Conservation (phyloP, 2,113 vertebrate genomes). For the Clinocottus analis region DNA sequence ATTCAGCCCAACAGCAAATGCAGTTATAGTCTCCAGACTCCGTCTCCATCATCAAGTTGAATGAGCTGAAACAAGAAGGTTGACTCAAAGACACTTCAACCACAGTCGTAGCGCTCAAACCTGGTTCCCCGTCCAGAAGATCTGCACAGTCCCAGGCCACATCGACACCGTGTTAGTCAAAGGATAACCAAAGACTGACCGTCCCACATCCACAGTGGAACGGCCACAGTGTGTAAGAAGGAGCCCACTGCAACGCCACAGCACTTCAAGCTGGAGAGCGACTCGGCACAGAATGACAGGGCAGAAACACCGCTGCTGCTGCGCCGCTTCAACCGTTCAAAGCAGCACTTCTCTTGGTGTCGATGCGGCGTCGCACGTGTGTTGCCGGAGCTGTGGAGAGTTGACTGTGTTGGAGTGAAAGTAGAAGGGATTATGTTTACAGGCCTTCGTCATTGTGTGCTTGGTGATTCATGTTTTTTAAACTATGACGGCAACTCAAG, state of each 20-base stretch:
- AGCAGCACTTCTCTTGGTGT: not conserved
- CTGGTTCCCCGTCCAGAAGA: not conserved
- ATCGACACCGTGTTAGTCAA: not conserved
- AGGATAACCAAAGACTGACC: not conserved
- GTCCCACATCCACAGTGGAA: not conserved
- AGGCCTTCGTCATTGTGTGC: not conserved
- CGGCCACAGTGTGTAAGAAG: not conserved
- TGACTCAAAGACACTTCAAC: not conserved
- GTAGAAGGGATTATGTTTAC: not conserved
- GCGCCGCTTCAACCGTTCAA: not conserved
- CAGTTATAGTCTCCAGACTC: not conserved
- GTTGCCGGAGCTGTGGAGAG: not conserved
- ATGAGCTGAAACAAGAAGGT: not conserved
- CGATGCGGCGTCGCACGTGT: not conserved
- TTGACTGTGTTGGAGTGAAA: constrained; percentile 4
- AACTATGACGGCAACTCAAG: constrained; percentile 5
- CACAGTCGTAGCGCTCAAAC: not conserved
- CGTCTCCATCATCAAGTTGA: not conserved
- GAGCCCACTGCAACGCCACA: not conserved
- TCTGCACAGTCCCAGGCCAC: not conserved
- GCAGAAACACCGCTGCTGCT: not conserved
- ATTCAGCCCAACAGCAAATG: not conserved
- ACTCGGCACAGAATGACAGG: not conserved
- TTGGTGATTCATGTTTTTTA: constrained; percentile 9
- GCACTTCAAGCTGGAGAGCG: constrained; percentile 4